Percentiles rank a stretch among this genome's conserved stretches.
These are phyloP conservation scores for Acanthis flammea DNA, from an alignment of 2,797 vertebrate genomes.

Conservation along the genomic window DNA sequence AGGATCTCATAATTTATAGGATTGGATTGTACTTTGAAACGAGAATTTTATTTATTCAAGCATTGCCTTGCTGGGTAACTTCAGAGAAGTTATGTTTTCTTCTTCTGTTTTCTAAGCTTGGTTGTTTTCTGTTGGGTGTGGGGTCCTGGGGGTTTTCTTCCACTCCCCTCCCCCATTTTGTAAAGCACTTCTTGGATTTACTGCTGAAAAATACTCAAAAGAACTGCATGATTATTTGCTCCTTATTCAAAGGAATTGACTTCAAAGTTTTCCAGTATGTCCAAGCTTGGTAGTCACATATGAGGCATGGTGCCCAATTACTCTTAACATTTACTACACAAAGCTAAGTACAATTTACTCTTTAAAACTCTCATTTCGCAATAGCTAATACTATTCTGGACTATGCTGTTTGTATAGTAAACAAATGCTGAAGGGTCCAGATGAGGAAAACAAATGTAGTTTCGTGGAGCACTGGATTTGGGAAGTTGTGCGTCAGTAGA, in stretches of 20 bases:
- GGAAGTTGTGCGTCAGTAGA: neutral
- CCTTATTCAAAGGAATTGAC: neutral
- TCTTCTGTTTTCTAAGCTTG: neutral
- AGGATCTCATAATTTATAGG: neutral
- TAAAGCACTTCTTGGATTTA: neutral
- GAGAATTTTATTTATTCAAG: neutral
- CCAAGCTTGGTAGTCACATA: neutral
- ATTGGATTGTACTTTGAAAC: neutral
- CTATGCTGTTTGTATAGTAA: neutral
- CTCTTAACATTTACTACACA: neutral
- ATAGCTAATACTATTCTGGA: neutral
- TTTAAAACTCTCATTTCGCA: constrained; percentile 7
- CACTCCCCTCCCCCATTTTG: neutral
- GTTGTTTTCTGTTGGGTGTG: neutral
- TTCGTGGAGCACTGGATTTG: neutral
- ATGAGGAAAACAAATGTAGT: neutral
- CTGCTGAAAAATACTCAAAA: neutral
- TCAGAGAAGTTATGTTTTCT: neutral
- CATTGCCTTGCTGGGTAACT: neutral
- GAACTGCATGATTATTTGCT: neutral
- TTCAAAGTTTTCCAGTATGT: neutral
- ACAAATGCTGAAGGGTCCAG: neutral
- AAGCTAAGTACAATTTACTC: neutral
- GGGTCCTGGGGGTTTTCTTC: neutral
- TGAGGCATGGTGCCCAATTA: neutral